Evolutionary conservation across 2,113 vertebrate species (phyloP).

Genomic region (Daubentonia madagascariensis): DNA sequence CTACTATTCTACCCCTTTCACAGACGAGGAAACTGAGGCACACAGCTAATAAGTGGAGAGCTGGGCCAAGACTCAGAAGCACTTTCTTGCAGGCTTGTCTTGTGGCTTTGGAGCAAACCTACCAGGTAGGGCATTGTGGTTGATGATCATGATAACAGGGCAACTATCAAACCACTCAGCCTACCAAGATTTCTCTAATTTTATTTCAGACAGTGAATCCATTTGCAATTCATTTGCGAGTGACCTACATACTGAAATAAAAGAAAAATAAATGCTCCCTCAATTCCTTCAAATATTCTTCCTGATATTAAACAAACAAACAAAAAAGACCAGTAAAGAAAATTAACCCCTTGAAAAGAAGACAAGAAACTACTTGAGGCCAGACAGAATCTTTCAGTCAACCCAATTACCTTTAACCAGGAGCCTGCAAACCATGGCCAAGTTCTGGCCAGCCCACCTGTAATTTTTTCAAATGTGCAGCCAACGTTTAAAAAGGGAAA

Average conservation of each 20-base stretch:
- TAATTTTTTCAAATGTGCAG: not conserved
- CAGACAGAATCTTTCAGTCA: not conserved
- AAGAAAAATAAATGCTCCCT: not conserved
- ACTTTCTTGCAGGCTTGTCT: not conserved
- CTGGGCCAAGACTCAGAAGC: not conserved
- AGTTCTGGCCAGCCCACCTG: too few relatives aligned
- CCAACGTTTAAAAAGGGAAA: not conserved
- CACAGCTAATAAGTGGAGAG: not conserved
- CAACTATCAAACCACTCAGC: not conserved
- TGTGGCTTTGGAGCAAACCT: too few relatives aligned
- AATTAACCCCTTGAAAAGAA: not conserved
- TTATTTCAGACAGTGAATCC: too few relatives aligned
- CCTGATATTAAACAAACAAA: not conserved
- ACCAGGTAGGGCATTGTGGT: rapidly evolving
- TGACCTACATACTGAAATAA: not conserved
- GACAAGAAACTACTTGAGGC: too few relatives aligned
- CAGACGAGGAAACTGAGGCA: not conserved
- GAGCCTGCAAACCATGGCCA: too few relatives aligned
- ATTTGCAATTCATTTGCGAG: not conserved
- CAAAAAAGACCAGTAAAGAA: too few relatives aligned
- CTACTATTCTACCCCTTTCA: not conserved
- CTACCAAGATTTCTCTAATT: not conserved
- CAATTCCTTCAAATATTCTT: not conserved
- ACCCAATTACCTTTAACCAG: not conserved
- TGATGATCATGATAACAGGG: rapidly evolving